These are phyloP conservation scores for Apomyelois bistriatella DNA, from an alignment of 2,888 invertebrate genomes.

Conservation along the genomic window DNA sequence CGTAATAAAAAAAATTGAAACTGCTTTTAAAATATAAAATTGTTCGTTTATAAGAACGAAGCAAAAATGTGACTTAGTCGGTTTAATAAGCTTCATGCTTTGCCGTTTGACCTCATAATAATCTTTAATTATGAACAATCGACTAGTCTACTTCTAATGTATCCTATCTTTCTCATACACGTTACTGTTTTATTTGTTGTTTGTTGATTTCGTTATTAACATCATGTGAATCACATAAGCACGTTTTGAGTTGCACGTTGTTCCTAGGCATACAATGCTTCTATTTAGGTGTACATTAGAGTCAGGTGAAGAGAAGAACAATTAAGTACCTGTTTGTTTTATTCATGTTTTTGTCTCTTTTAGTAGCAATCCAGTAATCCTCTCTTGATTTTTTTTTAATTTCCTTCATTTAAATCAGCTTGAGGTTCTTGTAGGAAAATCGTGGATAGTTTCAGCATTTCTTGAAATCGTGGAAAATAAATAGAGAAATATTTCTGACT, in stretches of 20 bases:
- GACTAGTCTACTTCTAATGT: neutral
- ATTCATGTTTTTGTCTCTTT: neutral
- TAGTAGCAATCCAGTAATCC: too few relatives aligned
- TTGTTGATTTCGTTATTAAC: slow-evolving; percentile 31
- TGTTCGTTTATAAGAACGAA: too few relatives aligned
- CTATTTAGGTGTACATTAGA: slow-evolving; percentile 59
- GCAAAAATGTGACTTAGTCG: too few relatives aligned
- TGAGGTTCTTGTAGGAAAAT: too few relatives aligned
- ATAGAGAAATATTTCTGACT: too few relatives aligned
- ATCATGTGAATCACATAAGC: slow-evolving; percentile 26
- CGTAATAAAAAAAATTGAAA: too few relatives aligned
- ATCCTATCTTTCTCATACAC: slow-evolving; percentile 11
- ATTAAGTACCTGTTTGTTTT: neutral
- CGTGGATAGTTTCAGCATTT: too few relatives aligned
- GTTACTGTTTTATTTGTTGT: slow-evolving; percentile 18
- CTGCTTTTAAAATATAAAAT: too few relatives aligned
- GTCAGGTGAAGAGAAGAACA: slow-evolving; percentile 32
- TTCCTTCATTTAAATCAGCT: too few relatives aligned
- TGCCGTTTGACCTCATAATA: neutral
- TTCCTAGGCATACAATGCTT: slow-evolving; percentile 36
- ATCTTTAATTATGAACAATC: slow-evolving; percentile 1
- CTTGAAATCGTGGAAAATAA: too few relatives aligned
- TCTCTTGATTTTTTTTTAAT: too few relatives aligned
- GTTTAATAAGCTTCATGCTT: neutral
- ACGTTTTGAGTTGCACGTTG: slow-evolving; percentile 24